Evolutionary conservation across 2,113 vertebrate genomes (phyloP), one percentile per base, ranked within the genome.

Genomic region (Meriones unguiculatus): DNA sequence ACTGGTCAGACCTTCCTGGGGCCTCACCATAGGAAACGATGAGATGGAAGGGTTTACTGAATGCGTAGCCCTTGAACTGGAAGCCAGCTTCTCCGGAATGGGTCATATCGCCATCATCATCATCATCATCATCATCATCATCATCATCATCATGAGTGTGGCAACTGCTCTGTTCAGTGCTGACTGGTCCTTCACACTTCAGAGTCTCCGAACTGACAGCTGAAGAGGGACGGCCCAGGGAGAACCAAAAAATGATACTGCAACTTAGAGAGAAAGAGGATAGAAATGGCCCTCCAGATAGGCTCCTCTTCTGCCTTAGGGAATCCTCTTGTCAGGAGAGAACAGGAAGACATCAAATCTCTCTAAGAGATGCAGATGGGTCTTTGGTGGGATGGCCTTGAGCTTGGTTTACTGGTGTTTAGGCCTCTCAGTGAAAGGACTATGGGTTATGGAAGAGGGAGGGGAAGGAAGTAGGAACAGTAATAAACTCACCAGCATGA

Each of bases 21-120:
- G 35, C 75, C 97, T 97, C 78, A 98, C 98, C 97, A 0, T 98
- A 98, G 50, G 98, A 97, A 75, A 98, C 95, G 0, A 91, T 82
- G 84, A 98, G 85, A 65, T 95, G 97, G 59, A 98, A 94, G 13
- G 98, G 98, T 24, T 95, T 35, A 12, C 98, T 98, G 95, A 98
- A 98, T 3, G 94, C 80, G 93, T 96, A 97, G 73, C 97, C 88
- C 35, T 86, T 82, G 92, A 67, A 0, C 18, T 77, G 69, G 72
- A 75, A 94, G 75, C 18, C 93, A 32, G 7, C 46, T 15, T 94
- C 88, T 12, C n/a, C 5, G n/a, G 88, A 10, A 12, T 4, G 20
- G 0, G 0, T 50, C 28, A 35, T 25, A 38, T 87, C 81, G 0
- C 69, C 52, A 0, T 87, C 91, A 1, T 59, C 54, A 2, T 82